Percentiles rank a stretch among this genome's conserved stretches.
Evolutionary conservation across 2,113 vertebrate species (phyloP).

Genomic region (Dryoscopus gambensis): DNA sequence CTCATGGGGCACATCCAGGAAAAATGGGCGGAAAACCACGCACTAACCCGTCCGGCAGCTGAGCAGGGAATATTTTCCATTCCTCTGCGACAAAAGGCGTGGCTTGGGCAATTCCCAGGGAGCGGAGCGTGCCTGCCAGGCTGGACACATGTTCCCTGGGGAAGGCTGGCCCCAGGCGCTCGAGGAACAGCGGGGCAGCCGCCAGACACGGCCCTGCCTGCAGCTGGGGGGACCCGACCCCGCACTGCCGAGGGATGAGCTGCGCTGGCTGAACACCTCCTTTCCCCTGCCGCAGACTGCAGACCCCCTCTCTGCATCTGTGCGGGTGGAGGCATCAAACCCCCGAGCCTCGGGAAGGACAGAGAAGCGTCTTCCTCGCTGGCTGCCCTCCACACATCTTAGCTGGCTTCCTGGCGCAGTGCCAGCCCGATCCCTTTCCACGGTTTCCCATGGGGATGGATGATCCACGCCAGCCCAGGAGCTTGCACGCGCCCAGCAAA

Average conservation of each 20-base stretch:
- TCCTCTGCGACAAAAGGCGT: neutral
- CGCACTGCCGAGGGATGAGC: neutral
- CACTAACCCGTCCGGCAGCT: neutral
- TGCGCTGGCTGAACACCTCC: rapidly evolving
- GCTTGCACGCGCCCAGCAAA: rapidly evolving
- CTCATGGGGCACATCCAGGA: neutral
- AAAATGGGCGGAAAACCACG: neutral
- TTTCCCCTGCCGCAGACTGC: neutral
- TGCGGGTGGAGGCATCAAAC: neutral
- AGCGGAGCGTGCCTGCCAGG: rapidly evolving
- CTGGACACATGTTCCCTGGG: neutral
- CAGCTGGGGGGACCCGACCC: too few relatives aligned
- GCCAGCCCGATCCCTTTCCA: rapidly evolving
- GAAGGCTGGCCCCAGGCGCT: neutral
- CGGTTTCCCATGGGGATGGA: neutral
- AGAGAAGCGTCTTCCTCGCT: neutral
- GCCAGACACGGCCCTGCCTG: neutral
- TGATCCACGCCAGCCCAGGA: neutral
- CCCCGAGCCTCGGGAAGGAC: neutral
- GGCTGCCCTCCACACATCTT: neutral
- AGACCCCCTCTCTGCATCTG: rapidly evolving
- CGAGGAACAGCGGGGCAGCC: neutral
- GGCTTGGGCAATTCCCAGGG: neutral
- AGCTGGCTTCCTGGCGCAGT: neutral
- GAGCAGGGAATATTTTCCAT: neutral